Percentiles rank a stretch among this genome's conserved stretches.
Evolutionary conservation across 2,888 invertebrate genomes (phyloP).

Genomic region (Cyaniris semiargus): DNA sequence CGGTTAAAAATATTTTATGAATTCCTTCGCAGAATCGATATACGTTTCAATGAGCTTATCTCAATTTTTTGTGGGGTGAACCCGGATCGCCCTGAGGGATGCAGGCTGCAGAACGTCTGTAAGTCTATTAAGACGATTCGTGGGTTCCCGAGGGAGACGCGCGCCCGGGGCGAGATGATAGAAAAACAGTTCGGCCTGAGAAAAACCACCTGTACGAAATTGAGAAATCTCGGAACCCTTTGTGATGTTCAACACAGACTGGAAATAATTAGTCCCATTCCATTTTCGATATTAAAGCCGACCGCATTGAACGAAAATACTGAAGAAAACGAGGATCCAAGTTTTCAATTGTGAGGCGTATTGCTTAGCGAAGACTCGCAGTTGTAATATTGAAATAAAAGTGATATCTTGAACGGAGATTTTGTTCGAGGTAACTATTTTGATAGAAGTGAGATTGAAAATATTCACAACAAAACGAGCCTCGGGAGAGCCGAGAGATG

Average conservation of each 20-base stretch:
- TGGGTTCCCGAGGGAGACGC: conserved; percentile 55
- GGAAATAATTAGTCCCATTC: conserved; percentile 51
- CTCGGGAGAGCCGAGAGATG: background rate
- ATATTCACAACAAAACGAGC: conserved; percentile 16
- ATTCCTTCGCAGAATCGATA: conserved; percentile 48
- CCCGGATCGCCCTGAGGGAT: conserved; percentile 64
- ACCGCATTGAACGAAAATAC: conserved; percentile 53
- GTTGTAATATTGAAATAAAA: conserved; percentile 45
- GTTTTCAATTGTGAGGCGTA: conserved; percentile 59
- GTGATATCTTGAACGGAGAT: conserved; percentile 50
- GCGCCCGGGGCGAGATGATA: conserved; percentile 60
- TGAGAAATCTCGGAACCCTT: conserved; percentile 53
- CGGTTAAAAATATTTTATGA: conserved; percentile 39
- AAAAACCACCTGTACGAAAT: conserved; percentile 67
- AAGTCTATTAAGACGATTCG: conserved; percentile 77
- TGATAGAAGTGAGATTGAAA: conserved; percentile 30
- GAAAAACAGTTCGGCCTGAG: conserved; percentile 68
- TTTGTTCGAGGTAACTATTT: conserved; percentile 25
- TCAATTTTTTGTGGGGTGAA: conserved; percentile 62
- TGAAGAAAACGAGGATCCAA: conserved; percentile 57
- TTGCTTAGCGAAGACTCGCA: conserved; percentile 45
- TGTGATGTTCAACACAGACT: conserved; percentile 47
- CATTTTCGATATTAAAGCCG: conserved; percentile 50
- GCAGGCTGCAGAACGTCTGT: conserved; percentile 65
- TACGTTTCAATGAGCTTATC: conserved; percentile 67